phyloP scores from a whole-genome alignment of 2,888 invertebrate genomes.

The Thera obeliscata region DNA sequence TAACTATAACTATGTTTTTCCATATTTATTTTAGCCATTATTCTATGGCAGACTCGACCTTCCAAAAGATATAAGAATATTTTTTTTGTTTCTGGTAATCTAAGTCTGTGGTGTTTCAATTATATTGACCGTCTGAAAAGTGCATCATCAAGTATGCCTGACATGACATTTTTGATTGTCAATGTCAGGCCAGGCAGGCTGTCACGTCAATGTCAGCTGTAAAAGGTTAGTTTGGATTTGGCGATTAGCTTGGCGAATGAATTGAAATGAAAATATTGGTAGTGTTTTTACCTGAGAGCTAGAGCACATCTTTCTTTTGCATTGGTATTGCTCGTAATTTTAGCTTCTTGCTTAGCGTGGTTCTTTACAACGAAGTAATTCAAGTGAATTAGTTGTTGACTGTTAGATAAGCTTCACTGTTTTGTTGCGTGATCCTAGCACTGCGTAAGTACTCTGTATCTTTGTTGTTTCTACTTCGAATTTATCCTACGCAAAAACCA shows the following conservation, averaged over 20 bases:
- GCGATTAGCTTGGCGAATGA: conserved; percentile 37
- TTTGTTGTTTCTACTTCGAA: conserved; percentile 68
- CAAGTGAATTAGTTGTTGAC: conserved; percentile 29
- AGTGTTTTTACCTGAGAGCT: conserved; percentile 65
- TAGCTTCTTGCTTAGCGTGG: conserved; percentile 19
- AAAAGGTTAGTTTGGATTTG: conserved; percentile 12
- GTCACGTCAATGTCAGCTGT: conserved; percentile 17
- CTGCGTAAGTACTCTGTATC: conserved; percentile 72
- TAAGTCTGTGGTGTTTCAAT: no score
- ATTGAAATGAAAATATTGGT: conserved; percentile 58
- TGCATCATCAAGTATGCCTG: no score
- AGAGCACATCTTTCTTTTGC: conserved; percentile 32
- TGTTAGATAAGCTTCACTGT: conserved; percentile 45
- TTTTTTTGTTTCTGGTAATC: no score
- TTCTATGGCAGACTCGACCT: no score
- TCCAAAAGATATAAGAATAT: no score
- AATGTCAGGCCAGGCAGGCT: no score
- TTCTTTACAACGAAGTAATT: conserved; percentile 18
- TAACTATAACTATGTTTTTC: no score
- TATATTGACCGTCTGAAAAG: no score
- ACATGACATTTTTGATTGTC: no score
- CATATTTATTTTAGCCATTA: no score
- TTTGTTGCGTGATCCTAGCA: conserved; percentile 53
- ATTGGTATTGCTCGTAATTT: conserved; percentile 18
- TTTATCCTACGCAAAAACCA: conserved; percentile 66